These are phyloP conservation scores for Cryptoprocta ferox DNA, from an alignment of 2,797 vertebrate species.

Conservation along the genomic window DNA sequence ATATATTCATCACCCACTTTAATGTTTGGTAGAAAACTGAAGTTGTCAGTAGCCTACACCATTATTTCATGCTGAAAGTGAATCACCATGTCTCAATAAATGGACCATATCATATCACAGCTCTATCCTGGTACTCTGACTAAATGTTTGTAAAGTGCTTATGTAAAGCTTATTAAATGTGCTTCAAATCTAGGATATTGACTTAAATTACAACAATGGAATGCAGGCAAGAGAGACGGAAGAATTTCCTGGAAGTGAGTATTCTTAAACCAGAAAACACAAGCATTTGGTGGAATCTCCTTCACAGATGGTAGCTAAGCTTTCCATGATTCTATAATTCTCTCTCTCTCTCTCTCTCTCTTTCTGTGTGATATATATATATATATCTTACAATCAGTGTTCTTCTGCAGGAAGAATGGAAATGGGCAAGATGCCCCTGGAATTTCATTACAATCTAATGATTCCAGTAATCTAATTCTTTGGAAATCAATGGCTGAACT, in stretches of 20 bases:
- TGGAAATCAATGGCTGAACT: constrained; percentile 36
- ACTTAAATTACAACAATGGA: background rate
- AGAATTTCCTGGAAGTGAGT: constrained; percentile 2
- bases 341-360: background rate
- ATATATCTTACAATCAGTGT: background rate
- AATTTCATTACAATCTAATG: background rate
- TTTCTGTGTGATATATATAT: no score
- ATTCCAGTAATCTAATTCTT: constrained; percentile 25
- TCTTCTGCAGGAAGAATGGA: background rate
- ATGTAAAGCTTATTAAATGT: constrained; percentile 33
- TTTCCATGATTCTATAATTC: background rate
- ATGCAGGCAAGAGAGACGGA: background rate
- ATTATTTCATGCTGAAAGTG: background rate
- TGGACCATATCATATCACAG: background rate
- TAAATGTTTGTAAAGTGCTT: constrained; percentile 43
- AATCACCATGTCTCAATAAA: background rate
- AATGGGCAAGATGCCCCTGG: background rate
- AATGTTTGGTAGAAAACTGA: background rate
- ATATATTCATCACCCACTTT: background rate
- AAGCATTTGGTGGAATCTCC: background rate
- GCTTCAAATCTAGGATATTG: constrained; percentile 24
- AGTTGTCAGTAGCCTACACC: background rate
- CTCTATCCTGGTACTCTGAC: background rate
- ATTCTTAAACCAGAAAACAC: constrained; percentile 50
- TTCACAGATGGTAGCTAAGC: background rate